These are phyloP conservation scores for Rotaria socialis DNA, from an alignment of 2,888 invertebrate genomes.

Conservation along the genomic window DNA sequence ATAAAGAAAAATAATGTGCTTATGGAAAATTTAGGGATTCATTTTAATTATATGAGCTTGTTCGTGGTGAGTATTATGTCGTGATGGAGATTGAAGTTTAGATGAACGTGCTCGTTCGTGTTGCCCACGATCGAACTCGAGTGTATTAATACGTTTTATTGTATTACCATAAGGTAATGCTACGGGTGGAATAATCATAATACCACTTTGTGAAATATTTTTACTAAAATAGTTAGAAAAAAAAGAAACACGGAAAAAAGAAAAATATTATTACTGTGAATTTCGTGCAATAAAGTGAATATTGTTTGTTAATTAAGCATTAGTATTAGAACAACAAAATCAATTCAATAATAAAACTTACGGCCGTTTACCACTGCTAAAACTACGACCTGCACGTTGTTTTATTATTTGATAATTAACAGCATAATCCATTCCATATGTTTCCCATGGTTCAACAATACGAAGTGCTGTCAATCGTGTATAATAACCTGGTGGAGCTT, in stretches of 20 bases:
- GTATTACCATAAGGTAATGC: background rate
- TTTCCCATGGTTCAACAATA: constrained; percentile 46
- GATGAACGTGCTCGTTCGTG: background rate
- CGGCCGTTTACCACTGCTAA: background rate
- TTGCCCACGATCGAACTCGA: background rate
- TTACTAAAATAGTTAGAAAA: background rate
- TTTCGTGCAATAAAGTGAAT: too few relatives aligned
- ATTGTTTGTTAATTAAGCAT: background rate
- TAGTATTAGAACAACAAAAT: background rate
- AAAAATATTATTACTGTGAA: too few relatives aligned
- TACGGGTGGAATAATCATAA: background rate
- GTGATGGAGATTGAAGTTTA: background rate
- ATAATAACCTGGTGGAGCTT: constrained; percentile 38
- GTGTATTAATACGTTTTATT: background rate
- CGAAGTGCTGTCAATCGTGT: constrained; percentile 41
- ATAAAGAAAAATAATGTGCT: background rate
- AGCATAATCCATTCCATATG: constrained; percentile 44
- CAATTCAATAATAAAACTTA: background rate
- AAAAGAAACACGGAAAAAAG: background rate
- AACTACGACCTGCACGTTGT: constrained; percentile 20
- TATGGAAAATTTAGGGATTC: background rate
- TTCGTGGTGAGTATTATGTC: background rate
- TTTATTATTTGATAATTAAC: constrained; percentile 21
- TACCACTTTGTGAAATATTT: background rate
- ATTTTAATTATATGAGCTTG: background rate